phyloP scores from a whole-genome alignment of 1,140 invertebrate species.

The Dendroctonus ponderosae region DNA sequence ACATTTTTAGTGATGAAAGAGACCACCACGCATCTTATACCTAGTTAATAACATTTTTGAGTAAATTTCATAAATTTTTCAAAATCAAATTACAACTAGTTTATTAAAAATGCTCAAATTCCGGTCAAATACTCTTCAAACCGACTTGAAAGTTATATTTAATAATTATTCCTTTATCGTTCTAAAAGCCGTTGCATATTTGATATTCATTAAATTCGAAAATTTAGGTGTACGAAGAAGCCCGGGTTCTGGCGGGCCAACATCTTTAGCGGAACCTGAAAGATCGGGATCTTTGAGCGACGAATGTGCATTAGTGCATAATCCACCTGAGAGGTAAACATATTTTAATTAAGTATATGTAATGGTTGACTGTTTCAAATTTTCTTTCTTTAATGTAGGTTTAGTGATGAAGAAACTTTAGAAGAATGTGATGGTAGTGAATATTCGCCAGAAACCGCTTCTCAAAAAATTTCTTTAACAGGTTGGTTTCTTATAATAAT shows the following conservation, averaged over 20 bases:
- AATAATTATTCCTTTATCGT: too few species aligned
- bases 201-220: neutral
- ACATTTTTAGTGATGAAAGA: too few species aligned
- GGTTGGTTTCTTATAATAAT: too few species aligned
- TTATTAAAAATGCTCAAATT: too few species aligned
- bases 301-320: slow-evolving; percentile 48
- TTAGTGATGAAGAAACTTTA: slow-evolving; percentile 46
- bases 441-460: slow-evolving; percentile 46
- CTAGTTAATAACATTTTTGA: too few species aligned
- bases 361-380: slow-evolving; percentile 1
- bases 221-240: slow-evolving; percentile 47
- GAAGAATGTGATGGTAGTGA: slow-evolving; percentile 53
- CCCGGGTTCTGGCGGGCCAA: slow-evolving; percentile 43
- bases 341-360: neutral
- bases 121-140: too few species aligned
- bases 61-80: too few species aligned
- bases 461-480: slow-evolving; percentile 28
- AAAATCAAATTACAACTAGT: too few species aligned
- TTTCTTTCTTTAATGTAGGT: slow-evolving; percentile 43
- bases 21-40: too few species aligned
- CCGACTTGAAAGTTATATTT: too few species aligned
- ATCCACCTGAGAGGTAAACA: slow-evolving; percentile 46
- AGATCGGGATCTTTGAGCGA: slow-evolving; percentile 39
- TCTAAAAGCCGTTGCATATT: too few species aligned
- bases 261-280: slow-evolving; percentile 32